Conservation (phyloP, 2,888 invertebrate genomes). For the Pheosia gnoma region DNA sequence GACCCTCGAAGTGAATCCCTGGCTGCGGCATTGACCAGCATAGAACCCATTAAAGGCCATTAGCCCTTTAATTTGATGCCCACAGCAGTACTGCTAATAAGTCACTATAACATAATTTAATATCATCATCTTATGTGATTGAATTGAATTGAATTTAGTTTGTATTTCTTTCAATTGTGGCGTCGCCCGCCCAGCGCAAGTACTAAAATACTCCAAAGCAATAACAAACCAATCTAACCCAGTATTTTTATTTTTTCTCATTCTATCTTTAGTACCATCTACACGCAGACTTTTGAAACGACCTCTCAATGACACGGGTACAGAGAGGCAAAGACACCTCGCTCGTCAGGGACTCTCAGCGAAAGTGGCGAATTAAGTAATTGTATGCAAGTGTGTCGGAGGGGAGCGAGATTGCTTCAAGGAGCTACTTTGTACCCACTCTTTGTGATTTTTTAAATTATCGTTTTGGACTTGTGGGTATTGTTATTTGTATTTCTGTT, state of each 20-base stretch:
- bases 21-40: too few species aligned
- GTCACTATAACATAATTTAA: too few species aligned
- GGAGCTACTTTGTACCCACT: conserved; percentile 29
- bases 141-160: too few species aligned
- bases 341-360: conserved; percentile 35
- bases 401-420: conserved; percentile 39
- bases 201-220: neutral
- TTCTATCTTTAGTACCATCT: neutral
- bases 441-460: conserved; percentile 21
- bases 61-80: too few species aligned
- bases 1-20: too few species aligned
- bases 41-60: too few species aligned
- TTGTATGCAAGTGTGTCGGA: conserved; percentile 55
- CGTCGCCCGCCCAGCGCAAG: neutral
- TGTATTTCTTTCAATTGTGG: too few species aligned
- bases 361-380: conserved; percentile 58
- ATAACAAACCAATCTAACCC: neutral
- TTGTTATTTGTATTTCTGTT: neutral
- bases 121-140: too few species aligned
- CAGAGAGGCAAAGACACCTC: conserved; percentile 19
- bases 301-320: conserved; percentile 26
- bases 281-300: neutral
- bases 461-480: conserved; percentile 1
- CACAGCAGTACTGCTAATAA: too few species aligned
- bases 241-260: neutral